A percentile compares a stretch with the other conserved stretches of the same genome.
These are phyloP conservation scores for Drosophila leontia DNA, from an alignment of 1,140 invertebrate genomes.

Conservation along the genomic window DNA sequence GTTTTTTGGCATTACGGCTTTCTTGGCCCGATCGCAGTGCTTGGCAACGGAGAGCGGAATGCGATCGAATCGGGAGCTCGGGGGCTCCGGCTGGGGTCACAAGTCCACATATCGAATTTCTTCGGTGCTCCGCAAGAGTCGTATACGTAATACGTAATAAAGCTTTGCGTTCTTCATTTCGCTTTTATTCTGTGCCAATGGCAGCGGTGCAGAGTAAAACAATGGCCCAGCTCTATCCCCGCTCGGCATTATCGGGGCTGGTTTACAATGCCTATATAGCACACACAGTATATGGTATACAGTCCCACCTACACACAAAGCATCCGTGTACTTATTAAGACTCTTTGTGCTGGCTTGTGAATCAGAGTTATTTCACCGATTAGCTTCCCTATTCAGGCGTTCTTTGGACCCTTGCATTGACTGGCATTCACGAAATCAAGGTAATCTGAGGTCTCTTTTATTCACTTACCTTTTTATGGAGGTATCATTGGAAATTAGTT, in stretches of 20 bases:
- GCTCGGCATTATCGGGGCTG: conserved; percentile 55
- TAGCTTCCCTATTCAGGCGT: conserved; percentile 17
- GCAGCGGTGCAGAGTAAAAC: conserved; percentile 40
- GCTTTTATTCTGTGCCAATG: conserved; percentile 26
- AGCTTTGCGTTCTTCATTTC: conserved; percentile 36
- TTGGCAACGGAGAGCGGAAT: conserved; percentile 47
- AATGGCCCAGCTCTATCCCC: conserved; percentile 48
- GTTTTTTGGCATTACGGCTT: conserved; percentile 46
- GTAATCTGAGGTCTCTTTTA: background rate
- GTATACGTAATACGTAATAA: conserved; percentile 71
- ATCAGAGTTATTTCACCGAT: conserved; percentile 45
- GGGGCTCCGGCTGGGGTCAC: conserved; percentile 50
- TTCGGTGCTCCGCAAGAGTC: conserved; percentile 30
- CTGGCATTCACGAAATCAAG: conserved; percentile 5
- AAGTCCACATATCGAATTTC: conserved; percentile 75
- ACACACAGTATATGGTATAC: background rate
- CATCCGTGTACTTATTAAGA: conserved; percentile 10
- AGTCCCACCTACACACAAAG: conserved; percentile 8
- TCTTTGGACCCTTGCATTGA: conserved; percentile 30
- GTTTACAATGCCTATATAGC: conserved; percentile 42
- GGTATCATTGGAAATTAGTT: background rate
- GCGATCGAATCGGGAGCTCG: background rate
- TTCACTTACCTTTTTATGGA: background rate
- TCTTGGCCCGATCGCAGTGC: conserved; percentile 38
- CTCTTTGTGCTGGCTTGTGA: conserved; percentile 53